Evolutionary conservation across 1,140 invertebrate species (phyloP), one percentile per base, ranked within the genome.

Genomic region (Forficula auricularia): DNA sequence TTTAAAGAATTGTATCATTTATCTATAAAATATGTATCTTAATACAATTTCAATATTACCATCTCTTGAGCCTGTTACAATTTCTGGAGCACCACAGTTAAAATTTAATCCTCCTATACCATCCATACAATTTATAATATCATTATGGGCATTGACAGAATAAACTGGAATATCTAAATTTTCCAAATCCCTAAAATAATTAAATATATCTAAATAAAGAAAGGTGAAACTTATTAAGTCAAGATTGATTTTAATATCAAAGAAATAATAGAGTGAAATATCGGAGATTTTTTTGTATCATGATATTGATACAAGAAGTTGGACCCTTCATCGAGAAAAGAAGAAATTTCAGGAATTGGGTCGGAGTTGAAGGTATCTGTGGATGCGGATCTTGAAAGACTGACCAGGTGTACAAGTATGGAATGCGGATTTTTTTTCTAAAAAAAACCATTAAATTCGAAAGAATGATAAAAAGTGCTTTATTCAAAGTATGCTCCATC

Each of bases 81-180:
- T 78, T 74, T 96, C 91, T 18, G 90, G 87, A 6, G 90, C 86
- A 16, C 87, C 90, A 61, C 79, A 86, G 32, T 84, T 82, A 13
- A 78, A 60, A 37, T 65, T 76, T 15, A 77, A 72, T 6, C 90
- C 91, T n/a, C 80, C 88, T 47, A 95, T 74, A 12, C 85, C 90
- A 71, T 96, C 90, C 47, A 96, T 88, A 16, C 73, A 65, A 65
- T 96, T 96, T 42, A 96, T 89, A 20, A 95, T 87, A 53, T 80
- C 75, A 27, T 70, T 76, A 54, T 97, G 91, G 13, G 79, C 87
- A 55, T 81, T 77, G 0, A 73, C 77, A 48, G 80, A 78, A 57
- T 89, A 95, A 2, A 92, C 64, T 9, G 83, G 78, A 12, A 70
- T 47, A 3, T 73, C 67, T 38, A 71, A 64, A 51, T 75, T 67